Conservation (phyloP, 2,888 invertebrate genomes). For the Agriopis marginaria region DNA sequence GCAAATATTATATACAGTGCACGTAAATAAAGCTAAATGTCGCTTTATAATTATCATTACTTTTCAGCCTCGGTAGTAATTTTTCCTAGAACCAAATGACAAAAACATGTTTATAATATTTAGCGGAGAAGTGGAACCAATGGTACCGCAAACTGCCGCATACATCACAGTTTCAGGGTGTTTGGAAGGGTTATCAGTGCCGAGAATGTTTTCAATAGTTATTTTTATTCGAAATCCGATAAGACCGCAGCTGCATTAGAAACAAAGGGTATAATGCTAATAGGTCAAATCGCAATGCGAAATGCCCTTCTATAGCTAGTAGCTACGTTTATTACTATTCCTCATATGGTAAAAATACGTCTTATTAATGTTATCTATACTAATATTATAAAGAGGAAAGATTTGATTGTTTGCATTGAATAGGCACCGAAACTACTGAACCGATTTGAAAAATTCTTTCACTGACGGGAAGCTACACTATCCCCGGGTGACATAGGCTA, state of each 20-base stretch:
- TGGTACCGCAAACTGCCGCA: conserved; percentile 40
- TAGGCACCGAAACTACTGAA: too few relatives aligned
- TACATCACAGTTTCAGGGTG: conserved; percentile 29
- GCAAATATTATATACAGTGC: not conserved
- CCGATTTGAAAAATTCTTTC: too few relatives aligned
- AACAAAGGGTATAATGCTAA: conserved; percentile 78
- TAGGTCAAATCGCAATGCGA: conserved; percentile 69
- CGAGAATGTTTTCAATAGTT: conserved; percentile 74
- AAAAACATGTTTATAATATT: conserved; percentile 34
- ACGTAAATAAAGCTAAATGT: conserved; percentile 19
- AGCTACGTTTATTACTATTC: conserved; percentile 58
- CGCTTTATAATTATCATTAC: conserved; percentile 27
- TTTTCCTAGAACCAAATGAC: conserved; percentile 47
- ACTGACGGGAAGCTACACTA: too few relatives aligned
- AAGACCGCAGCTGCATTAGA: conserved; percentile 79
- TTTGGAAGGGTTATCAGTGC: conserved; percentile 65
- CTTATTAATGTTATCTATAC: conserved; percentile 74
- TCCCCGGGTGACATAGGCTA: too few relatives aligned
- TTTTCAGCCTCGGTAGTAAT: conserved; percentile 42
- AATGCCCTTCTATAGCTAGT: conserved; percentile 59
- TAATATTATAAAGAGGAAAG: too few relatives aligned
- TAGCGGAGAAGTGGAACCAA: conserved; percentile 42
- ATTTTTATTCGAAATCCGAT: conserved; percentile 77
- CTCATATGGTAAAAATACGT: conserved; percentile 62
- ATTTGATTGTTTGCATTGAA: too few relatives aligned